Conservation (phyloP, 2,113 vertebrate genomes). For the Hemiscyllium ocellatum region DNA sequence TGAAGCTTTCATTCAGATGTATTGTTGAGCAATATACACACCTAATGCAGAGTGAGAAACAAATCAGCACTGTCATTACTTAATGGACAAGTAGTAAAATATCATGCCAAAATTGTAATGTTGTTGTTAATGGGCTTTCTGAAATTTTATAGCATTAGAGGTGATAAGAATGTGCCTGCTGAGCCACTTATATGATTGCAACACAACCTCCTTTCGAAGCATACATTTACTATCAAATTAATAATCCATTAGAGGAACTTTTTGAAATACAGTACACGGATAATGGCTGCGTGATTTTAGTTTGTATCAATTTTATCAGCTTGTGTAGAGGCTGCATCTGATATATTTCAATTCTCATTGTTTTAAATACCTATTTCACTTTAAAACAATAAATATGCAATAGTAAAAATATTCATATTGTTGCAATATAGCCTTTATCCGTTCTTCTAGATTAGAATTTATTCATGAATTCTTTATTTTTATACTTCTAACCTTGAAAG, state of each 20-base stretch:
- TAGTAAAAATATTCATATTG: not conserved
- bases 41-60: not conserved
- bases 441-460: not conserved
- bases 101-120: not conserved
- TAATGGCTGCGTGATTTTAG: conserved; percentile 16
- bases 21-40: not conserved
- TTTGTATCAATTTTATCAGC: not conserved
- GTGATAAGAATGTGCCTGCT: conserved; percentile 11
- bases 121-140: conserved; percentile 3
- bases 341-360: not conserved
- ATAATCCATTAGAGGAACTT: conserved; percentile 37
- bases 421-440: not conserved
- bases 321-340: not conserved
- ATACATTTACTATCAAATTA: conserved; percentile 28
- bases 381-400: not conserved
- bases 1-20: not conserved
- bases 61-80: not conserved
- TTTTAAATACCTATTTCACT: not conserved
- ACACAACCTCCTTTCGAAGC: not conserved
- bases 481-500: conserved; percentile 55
- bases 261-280: not conserved
- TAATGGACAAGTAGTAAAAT: not conserved
- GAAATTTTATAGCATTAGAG: not conserved
- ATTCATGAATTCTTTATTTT: not conserved
- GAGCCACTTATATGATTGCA: not conserved